These are phyloP conservation scores for Entomobrya multifasciata DNA, from an alignment of 2,888 invertebrate genomes.

Conservation along the genomic window DNA sequence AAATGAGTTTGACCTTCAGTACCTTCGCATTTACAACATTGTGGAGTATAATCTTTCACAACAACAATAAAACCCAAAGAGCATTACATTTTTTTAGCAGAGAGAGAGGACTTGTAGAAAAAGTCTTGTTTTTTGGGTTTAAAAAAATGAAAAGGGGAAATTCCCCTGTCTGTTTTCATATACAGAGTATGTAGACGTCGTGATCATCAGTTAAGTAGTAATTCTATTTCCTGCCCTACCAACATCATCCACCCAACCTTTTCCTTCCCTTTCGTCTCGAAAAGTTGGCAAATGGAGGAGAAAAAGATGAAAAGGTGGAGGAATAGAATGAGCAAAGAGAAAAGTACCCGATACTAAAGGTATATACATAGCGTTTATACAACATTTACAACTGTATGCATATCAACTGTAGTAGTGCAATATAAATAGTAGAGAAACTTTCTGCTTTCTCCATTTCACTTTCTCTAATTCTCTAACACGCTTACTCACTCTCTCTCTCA, in stretches of 20 bases:
- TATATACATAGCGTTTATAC: not conserved
- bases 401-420: not conserved
- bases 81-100: not conserved
- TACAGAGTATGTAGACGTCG: not conserved
- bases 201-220: constrained; percentile 42
- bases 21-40: too few species aligned
- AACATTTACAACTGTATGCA: not conserved
- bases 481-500: too few species aligned
- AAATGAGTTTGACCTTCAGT: constrained; percentile 47
- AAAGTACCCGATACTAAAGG: too few species aligned
- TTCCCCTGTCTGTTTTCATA: not conserved
- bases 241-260: constrained; percentile 16
- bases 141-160: not conserved
- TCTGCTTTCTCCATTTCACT: not conserved
- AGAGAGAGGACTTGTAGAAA: too few species aligned
- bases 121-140: not conserved
- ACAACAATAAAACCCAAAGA: not conserved
- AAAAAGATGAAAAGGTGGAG: constrained; percentile 10
- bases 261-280: constrained; percentile 26
- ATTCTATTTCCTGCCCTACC: constrained; percentile 42
- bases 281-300: constrained; percentile 35
- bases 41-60: too few species aligned
- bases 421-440: not conserved
- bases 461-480: not conserved
- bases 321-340: not conserved